Base-by-base conservation (phyloP, 1,140 invertebrate species). In the Anastrepha obliqua region DNA sequence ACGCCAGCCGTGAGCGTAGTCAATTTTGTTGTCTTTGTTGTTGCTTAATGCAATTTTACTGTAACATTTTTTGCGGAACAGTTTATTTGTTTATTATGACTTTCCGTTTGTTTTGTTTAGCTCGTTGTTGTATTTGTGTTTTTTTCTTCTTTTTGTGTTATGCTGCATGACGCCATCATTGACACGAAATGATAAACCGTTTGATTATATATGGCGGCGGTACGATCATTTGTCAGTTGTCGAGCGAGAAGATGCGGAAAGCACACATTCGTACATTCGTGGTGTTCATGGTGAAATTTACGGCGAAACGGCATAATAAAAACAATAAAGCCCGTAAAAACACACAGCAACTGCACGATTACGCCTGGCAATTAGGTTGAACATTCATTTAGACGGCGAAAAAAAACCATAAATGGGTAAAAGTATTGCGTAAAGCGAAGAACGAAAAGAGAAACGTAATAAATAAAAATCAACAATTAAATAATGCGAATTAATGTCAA, bases 181-280 rank as follows among this genome's bases (percentile, higher is more conserved):
- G 62, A 86, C 85, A 86, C 58, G 58, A 86, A 86, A 81, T 81
- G 85, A 86, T 86, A 60, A 86, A 86, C 85, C 58, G 62, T 86
- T 86, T 86, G 62, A 86, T 62, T 86, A 81, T 81, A 81, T 55
- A 81, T 81, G 74, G 47, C 20, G 74, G 51, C 74, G 74, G 74
- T 39, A 29, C 74, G 20, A 81, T 20, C 74, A 81, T 81, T 81
- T 81, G 47, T 55, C 74, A 81, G 47, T 55, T 81, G 47, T 81
- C 44, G 55, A 81, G 15, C 47, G 47, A 5, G n/a, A n/a, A 81
- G 74, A 81, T 81, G 47, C 74, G 74, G 44, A 81, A 81, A n/a
- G 3, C 47, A 81, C 51, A 55, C 6, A 55, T 55, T 29, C 17
- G 60, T 15, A 55, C 6, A 55, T 55, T 29, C 17, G 60, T 15